phyloP scores from a whole-genome alignment of 2,888 invertebrate species.

The Agrotis exclamationis region DNA sequence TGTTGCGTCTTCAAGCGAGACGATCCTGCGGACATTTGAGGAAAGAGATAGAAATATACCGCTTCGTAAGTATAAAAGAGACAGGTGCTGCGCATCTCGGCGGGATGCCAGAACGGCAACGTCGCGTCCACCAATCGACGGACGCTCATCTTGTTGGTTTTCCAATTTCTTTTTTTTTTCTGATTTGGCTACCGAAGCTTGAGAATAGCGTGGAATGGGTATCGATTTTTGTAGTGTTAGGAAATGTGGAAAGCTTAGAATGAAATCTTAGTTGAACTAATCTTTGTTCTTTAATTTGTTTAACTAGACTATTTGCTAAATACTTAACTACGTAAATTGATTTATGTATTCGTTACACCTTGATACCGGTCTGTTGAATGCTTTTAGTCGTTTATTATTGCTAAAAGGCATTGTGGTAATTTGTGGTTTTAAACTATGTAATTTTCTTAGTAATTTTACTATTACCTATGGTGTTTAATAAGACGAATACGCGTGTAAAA shows the following conservation, averaged over 20 bases:
- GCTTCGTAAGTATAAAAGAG: constrained; percentile 67
- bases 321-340: too few relatives aligned
- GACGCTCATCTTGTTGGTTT: constrained; percentile 84
- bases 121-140: constrained; percentile 89
- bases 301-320: not conserved
- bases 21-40: constrained; percentile 86
- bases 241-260: constrained; percentile 13
- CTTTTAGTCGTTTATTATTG: not conserved
- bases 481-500: not conserved
- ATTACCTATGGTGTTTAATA: not conserved
- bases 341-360: not conserved
- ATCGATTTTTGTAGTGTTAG: constrained; percentile 50
- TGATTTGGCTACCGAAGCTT: constrained; percentile 63
- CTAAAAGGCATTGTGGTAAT: not conserved
- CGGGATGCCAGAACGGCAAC: constrained; percentile 87
- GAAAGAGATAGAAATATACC: constrained; percentile 73
- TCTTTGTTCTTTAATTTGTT: not conserved
- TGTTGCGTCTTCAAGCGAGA: constrained; percentile 89
- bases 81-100: constrained; percentile 81
- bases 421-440: not conserved
- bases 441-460: constrained; percentile 1
- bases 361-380: not conserved
- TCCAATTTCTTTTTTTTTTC: constrained; percentile 77
- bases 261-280: not conserved
- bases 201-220: constrained; percentile 67